phyloP scores from a whole-genome alignment of 2,113 vertebrate species.

The Grantiella picta region DNA sequence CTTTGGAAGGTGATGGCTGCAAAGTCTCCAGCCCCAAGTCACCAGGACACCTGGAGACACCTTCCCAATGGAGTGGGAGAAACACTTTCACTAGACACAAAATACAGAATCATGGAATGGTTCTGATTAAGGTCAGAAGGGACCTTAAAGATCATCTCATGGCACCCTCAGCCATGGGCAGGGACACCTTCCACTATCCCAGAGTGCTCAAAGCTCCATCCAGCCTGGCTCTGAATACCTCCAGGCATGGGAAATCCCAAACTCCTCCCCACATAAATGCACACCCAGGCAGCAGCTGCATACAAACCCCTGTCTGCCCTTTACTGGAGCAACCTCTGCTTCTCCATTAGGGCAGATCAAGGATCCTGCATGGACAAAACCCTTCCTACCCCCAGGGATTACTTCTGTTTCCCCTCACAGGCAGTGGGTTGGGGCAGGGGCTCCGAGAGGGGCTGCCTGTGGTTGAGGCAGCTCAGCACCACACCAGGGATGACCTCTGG shows the following conservation, averaged over 20 bases:
- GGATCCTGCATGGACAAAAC: not conserved
- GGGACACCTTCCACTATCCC: not conserved
- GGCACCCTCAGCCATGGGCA: not conserved
- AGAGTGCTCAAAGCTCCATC: not conserved
- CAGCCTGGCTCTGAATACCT: not conserved
- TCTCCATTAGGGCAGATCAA: not conserved
- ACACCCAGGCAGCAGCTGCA: not conserved
- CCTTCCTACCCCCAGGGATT: not conserved
- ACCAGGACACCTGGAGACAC: not conserved
- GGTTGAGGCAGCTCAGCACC: not conserved
- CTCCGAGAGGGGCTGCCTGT: not conserved
- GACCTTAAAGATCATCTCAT: not conserved
- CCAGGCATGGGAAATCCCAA: not conserved
- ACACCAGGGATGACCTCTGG: conserved; percentile 51
- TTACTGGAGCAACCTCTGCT: not conserved
- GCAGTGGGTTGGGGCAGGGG: not conserved
- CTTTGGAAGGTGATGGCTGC: not conserved
- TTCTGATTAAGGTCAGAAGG: not conserved
- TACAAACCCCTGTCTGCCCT: not conserved
- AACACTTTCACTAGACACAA: not conserved
- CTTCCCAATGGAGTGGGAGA: not conserved
- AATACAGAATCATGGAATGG: not conserved
- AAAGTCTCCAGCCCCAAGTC: not conserved
- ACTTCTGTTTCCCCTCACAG: not conserved
- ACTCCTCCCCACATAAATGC: not conserved